phyloP scores from a whole-genome alignment of 2,888 invertebrate genomes.

The Lasioglossum villosulum region DNA sequence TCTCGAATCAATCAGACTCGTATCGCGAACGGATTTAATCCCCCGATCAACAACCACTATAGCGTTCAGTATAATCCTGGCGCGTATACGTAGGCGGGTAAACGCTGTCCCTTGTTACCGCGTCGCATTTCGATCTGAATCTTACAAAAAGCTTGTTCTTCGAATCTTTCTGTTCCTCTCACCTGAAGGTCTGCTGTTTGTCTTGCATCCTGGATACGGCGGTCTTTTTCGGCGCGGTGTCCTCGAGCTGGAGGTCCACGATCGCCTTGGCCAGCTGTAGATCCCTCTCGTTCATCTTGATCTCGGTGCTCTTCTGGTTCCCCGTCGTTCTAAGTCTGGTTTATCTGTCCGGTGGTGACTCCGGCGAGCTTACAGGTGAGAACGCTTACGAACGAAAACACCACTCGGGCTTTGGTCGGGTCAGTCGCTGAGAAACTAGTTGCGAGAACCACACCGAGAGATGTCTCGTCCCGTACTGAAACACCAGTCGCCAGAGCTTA shows the following conservation, averaged over 20 bases:
- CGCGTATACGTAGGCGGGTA: neutral
- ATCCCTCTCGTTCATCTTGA: constrained; percentile 90
- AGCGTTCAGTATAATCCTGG: neutral
- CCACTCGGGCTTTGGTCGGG: neutral
- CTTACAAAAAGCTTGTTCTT: neutral
- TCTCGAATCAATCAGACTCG: neutral
- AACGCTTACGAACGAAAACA: neutral
- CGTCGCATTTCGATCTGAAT: neutral
- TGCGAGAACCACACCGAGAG: constrained; percentile 68
- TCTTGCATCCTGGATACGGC: constrained; percentile 88
- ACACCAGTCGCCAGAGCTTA: constrained; percentile 44
- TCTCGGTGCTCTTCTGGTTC: neutral
- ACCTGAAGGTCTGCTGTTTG: constrained; percentile 86
- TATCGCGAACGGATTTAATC: neutral
- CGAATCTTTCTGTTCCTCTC: constrained; percentile 7
- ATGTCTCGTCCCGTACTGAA: constrained; percentile 74
- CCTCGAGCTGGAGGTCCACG: constrained; percentile 85
- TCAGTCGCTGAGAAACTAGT: constrained; percentile 7
- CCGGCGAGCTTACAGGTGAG: neutral
- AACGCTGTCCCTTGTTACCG: neutral
- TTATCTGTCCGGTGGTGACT: neutral
- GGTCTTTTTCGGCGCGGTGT: constrained; percentile 86
- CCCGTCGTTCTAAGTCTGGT: neutral
- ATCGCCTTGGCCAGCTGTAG: constrained; percentile 90
- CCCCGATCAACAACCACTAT: neutral